Evolutionary conservation across 2,888 invertebrate species (phyloP), one percentile per base, ranked within the genome.

Genomic region (Drosophila merina): DNA sequence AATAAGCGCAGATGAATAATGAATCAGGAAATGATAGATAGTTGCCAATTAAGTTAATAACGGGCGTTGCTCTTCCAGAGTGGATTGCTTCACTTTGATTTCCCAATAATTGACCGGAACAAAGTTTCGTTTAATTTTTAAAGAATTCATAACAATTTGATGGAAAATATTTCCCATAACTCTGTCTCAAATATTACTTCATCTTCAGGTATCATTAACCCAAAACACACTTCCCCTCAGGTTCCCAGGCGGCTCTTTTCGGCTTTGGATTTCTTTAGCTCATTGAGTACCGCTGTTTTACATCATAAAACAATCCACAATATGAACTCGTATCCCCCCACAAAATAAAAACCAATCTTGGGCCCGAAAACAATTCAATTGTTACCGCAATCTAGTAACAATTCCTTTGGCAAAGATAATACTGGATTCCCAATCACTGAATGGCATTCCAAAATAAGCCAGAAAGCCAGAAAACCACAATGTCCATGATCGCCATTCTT

Each of bases 21-120:
- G 82, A 74, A 85, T 70, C 52, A 80, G 86, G 86, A 86, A 81
- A 86, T 73, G 84, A 86, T 81, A 55, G 80, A 86, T 77, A 56
- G 77, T 66, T 52, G 55, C 47, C 67, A 83, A 81, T 81, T 83
- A 86, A 63, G 45, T 64, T 81, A 86, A 86, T 82, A 69, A 69
- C 36, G 31, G 44, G 63, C 80, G 57, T 51, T 33, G 8, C 28
- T 55, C 50, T 56, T 67, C 31, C 31, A 30, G 57, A 52, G 47
- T 57, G 60, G 55, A n/a, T 86, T 60, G 64, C 77, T 69, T 75
- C 60, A 77, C 67, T 52, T 20, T 20, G 62, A 78, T 81, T 75
- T 64, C 7, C 38, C 40, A 47, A 40, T 45, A 38, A 38, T 45
- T 12, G 14, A 45, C 54, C 63, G 63, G 66, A 85, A 79, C 66